A percentile compares a stretch with the other conserved stretches of the same genome.
Evolutionary conservation across 2,888 invertebrate species (phyloP).

Genomic region (Cryptophagus acutangulus): DNA sequence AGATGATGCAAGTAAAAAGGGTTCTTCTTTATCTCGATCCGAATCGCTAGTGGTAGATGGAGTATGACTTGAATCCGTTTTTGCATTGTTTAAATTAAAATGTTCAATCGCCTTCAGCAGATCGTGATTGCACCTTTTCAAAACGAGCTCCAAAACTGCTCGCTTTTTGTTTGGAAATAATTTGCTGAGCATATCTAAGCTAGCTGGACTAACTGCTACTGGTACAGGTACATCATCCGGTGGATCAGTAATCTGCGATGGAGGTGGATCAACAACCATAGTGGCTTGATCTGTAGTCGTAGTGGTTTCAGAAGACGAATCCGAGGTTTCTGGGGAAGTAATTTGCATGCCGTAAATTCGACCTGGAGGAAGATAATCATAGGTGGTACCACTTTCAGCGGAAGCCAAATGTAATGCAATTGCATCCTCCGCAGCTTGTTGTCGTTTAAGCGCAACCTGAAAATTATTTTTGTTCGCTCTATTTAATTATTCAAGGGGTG

Average conservation of each 20-base stretch:
- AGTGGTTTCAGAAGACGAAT: constrained; percentile 17
- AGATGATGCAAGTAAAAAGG: constrained; percentile 27
- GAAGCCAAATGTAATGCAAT: constrained; percentile 88
- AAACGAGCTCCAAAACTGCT: constrained; percentile 82
- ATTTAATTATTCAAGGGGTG: background rate
- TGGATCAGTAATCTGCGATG: constrained; percentile 6
- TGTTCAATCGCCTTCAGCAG: constrained; percentile 86
- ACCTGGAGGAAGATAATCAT: constrained; percentile 77
- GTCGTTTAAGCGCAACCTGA: constrained; percentile 89
- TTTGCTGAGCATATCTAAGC: constrained; percentile 78
- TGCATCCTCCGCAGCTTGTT: constrained; percentile 96
- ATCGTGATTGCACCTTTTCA: constrained; percentile 87
- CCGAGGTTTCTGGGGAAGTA: constrained; percentile 61
- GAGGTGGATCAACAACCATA: constrained; percentile 5
- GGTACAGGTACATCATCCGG: constrained; percentile 27
- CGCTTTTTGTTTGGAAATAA: constrained; percentile 87
- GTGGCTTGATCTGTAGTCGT: constrained; percentile 8
- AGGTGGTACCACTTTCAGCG: constrained; percentile 69
- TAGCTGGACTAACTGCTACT: constrained; percentile 61
- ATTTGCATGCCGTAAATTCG: constrained; percentile 86
- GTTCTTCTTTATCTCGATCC: constrained; percentile 27
- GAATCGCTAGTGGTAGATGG: constrained; percentile 14
- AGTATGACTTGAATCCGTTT: constrained; percentile 4
- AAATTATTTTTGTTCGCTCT: background rate
- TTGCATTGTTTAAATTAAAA: constrained; percentile 52